Evolutionary conservation across 2,888 invertebrate species (phyloP).

Genomic region (Habroteleia sp.): DNA sequence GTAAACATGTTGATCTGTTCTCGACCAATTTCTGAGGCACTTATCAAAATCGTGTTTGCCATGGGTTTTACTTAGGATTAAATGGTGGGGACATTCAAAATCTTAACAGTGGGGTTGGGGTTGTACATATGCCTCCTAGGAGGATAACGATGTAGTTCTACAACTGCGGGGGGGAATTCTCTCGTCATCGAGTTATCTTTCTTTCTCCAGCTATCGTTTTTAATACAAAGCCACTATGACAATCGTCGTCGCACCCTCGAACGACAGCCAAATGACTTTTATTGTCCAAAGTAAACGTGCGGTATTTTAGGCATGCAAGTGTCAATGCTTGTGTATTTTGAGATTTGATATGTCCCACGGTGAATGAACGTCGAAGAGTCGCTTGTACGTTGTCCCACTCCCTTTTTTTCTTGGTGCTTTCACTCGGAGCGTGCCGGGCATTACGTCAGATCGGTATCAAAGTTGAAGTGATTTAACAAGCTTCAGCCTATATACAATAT

Average conservation of each 20-base stretch:
- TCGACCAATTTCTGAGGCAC: constrained; percentile 57
- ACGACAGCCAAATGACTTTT: constrained; percentile 73
- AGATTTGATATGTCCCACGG: constrained; percentile 64
- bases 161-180: constrained; percentile 34
- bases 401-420: constrained; percentile 36
- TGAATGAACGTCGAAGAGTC: constrained; percentile 57
- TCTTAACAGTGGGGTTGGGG: constrained; percentile 68
- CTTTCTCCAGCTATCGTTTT: constrained; percentile 38
- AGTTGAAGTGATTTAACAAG: constrained; percentile 60
- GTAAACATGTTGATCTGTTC: constrained; percentile 67
- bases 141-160: constrained; percentile 58
- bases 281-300: constrained; percentile 72
- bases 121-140: constrained; percentile 57
- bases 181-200: constrained; percentile 60
- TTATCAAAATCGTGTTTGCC: constrained; percentile 77
- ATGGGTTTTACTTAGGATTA: constrained; percentile 76
- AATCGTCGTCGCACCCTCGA: constrained; percentile 54
- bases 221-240: constrained; percentile 52
- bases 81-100: constrained; percentile 73
- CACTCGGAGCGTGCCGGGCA: constrained; percentile 55
- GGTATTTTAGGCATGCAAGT: constrained; percentile 71
- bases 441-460: constrained; percentile 60
- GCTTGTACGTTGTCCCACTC: constrained; percentile 41
- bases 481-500: constrained; percentile 26
- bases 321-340: constrained; percentile 65